These are phyloP conservation scores for Temnothorax unifasciatus DNA, from an alignment of 2,888 invertebrate genomes.

Conservation along the genomic window DNA sequence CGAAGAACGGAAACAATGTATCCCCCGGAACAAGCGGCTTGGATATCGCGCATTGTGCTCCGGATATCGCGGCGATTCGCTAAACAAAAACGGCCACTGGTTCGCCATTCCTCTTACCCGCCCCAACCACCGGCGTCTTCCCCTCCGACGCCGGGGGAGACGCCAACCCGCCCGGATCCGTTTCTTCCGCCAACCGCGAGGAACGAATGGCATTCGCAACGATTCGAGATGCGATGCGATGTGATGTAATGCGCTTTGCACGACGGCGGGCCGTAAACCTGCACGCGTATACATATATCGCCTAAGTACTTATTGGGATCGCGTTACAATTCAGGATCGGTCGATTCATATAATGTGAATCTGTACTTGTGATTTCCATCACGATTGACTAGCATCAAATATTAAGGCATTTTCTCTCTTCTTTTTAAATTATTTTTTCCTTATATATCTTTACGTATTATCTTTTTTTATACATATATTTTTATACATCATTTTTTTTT, in stretches of 20 bases:
- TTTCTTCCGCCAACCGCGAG: conserved; percentile 12
- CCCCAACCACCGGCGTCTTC: background rate
- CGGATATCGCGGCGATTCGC: conserved; percentile 48
- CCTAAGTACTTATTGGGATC: background rate
- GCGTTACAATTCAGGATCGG: background rate
- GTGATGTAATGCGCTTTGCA: conserved; percentile 37
- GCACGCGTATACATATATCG: background rate
- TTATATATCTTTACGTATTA: background rate
- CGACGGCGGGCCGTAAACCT: conserved; percentile 18
- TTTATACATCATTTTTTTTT: no score
- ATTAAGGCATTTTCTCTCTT: background rate
- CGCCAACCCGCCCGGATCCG: background rate
- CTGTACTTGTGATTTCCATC: background rate
- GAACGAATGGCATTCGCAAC: conserved; percentile 43
- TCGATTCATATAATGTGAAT: background rate
- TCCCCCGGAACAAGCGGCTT: conserved; percentile 30
- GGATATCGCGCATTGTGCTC: conserved; percentile 48
- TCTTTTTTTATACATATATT: background rate
- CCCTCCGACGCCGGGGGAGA: background rate
- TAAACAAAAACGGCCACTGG: conserved; percentile 50
- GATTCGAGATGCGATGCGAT: conserved; percentile 28
- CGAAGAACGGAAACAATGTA: conserved; percentile 55
- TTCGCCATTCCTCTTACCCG: conserved; percentile 13
- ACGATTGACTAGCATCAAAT: background rate
- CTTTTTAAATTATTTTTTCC: background rate